Conservation (phyloP, 2,888 invertebrate species). For the Brachyptera risi region DNA sequence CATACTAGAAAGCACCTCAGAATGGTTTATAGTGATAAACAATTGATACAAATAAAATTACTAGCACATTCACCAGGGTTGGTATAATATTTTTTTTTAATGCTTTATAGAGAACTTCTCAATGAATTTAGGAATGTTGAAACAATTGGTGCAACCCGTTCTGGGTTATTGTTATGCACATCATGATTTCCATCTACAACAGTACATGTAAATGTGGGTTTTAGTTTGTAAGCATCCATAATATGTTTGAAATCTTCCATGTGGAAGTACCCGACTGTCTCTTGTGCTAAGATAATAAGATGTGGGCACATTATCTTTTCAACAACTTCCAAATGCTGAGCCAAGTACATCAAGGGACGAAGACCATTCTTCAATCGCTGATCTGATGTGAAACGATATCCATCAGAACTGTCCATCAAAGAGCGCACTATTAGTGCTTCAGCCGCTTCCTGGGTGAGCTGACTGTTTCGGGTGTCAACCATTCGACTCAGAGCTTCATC, state of each 20-base stretch:
- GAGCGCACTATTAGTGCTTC: constrained; percentile 49
- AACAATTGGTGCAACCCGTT: constrained; percentile 49
- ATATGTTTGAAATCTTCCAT: constrained; percentile 32
- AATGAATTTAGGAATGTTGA: constrained; percentile 46
- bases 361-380: constrained; percentile 47
- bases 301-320: constrained; percentile 41
- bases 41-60: no score
- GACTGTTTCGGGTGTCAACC: constrained; percentile 43
- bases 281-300: constrained; percentile 40
- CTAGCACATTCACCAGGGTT: no score
- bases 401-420: constrained; percentile 44
- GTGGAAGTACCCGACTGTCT: constrained; percentile 37
- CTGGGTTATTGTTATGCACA: constrained; percentile 57
- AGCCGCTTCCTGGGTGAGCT: constrained; percentile 48
- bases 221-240: constrained; percentile 33
- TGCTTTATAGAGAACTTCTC: constrained; percentile 28
- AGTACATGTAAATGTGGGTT: constrained; percentile 37
- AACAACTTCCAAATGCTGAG: constrained; percentile 42
- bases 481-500: constrained; percentile 42
- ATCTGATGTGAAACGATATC: constrained; percentile 55
- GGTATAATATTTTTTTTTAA: no score
- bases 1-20: no score
- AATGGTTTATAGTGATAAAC: no score
- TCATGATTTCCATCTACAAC: constrained; percentile 56
- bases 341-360: constrained; percentile 43